These are phyloP conservation scores for Orientallactaga sibirica DNA, from an alignment of 2,797 vertebrate genomes.

Conservation along the genomic window DNA sequence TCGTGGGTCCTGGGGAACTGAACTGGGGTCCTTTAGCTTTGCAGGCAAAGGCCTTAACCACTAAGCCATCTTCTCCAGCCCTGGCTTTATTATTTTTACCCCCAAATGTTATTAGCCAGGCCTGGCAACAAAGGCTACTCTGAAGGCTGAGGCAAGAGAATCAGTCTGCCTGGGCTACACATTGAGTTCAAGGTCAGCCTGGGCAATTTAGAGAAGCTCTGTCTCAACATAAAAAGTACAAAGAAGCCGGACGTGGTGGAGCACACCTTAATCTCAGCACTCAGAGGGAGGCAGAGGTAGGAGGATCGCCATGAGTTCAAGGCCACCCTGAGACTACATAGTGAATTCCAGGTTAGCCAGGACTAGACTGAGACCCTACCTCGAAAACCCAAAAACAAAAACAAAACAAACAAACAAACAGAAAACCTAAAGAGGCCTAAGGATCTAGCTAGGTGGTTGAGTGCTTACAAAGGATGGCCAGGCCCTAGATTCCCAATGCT, in stretches of 20 bases:
- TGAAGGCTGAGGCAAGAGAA: too few species aligned
- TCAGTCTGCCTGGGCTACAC: too few species aligned
- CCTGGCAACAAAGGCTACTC: background rate
- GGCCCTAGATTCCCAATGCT: background rate
- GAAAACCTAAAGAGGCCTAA: background rate
- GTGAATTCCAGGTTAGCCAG: background rate
- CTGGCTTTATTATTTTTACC: conserved; percentile 87
- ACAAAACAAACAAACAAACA: background rate
- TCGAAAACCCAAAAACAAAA: too few species aligned
- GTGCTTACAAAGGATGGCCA: background rate
- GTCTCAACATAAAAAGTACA: too few species aligned
- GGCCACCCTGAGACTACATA: background rate
- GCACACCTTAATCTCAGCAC: background rate
- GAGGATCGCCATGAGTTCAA: background rate
- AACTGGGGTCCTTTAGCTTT: too few species aligned
- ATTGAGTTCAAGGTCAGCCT: too few species aligned
- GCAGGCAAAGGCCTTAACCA: too few species aligned
- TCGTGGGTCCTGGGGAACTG: too few species aligned
- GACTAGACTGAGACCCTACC: background rate
- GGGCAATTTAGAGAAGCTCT: too few species aligned
- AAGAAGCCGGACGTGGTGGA: too few species aligned
- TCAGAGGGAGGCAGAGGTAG: background rate
- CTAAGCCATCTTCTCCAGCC: too few species aligned
- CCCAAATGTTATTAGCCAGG: conserved; percentile 84
- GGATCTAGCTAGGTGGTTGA: background rate